These are phyloP conservation scores for Oncopeltus fasciatus DNA, from an alignment of 1,140 invertebrate species.

Conservation along the genomic window DNA sequence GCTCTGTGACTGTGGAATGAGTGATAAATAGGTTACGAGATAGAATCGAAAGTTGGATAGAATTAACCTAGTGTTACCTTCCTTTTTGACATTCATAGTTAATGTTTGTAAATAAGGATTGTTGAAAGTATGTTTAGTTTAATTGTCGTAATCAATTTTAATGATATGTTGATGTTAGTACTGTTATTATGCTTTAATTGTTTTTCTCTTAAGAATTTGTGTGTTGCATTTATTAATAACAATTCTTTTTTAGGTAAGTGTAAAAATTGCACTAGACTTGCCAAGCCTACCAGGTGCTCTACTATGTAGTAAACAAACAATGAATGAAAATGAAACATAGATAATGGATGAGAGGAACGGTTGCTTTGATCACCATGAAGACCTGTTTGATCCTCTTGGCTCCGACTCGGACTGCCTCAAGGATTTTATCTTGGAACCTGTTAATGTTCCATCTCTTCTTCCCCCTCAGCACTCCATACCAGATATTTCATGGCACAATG, in stretches of 20 bases:
- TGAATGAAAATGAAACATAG: conserved; percentile 18
- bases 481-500: conserved; percentile 13
- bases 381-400: conserved; percentile 20
- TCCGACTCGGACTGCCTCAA: conserved; percentile 26
- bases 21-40: conserved; percentile 3
- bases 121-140: no score
- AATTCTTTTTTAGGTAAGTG: conserved; percentile 8
- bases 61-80: background rate
- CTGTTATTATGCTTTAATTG: no score
- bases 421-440: conserved; percentile 24
- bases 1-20: no score
- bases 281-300: background rate
- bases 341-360: conserved; percentile 26
- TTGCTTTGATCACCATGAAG: conserved; percentile 24
- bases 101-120: background rate
- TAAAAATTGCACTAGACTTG: background rate
- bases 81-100: background rate
- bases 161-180: no score
- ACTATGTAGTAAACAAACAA: conserved; percentile 24
- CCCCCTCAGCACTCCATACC: conserved; percentile 4
- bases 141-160: no score
- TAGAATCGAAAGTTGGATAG: background rate
- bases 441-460: background rate
- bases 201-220: background rate
- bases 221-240: background rate